Conservation (phyloP, 2,888 invertebrate species). For the Hirtodrosophila trivittata region DNA sequence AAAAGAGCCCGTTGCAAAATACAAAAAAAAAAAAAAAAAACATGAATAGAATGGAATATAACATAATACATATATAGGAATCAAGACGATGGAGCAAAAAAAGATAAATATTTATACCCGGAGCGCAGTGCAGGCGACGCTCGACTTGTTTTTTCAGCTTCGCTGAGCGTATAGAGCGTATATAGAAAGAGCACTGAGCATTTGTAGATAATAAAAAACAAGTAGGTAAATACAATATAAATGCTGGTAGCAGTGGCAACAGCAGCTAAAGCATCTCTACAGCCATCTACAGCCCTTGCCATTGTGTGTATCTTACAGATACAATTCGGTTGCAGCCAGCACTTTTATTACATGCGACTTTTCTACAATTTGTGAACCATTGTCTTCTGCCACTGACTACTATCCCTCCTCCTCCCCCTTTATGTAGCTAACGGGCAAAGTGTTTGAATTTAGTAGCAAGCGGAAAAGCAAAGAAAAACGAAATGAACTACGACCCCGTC, state of each 20-base stretch:
- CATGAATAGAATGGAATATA: slow-evolving; percentile 15
- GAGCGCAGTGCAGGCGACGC: slow-evolving; percentile 77
- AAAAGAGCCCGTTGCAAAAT: slow-evolving; percentile 61
- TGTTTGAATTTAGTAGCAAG: slow-evolving; percentile 77
- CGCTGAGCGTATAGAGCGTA: slow-evolving; percentile 71
- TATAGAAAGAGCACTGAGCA: slow-evolving; percentile 52
- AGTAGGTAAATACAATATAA: slow-evolving; percentile 79
- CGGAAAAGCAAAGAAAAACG: slow-evolving; percentile 76
- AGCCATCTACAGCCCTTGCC: slow-evolving; percentile 20
- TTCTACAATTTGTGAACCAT: slow-evolving; percentile 76
- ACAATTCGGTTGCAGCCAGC: slow-evolving; percentile 78
- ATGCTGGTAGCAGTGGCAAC: slow-evolving; percentile 66
- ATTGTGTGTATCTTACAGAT: slow-evolving; percentile 73
- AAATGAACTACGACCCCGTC: slow-evolving; percentile 75
- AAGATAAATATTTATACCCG: slow-evolving; percentile 78
- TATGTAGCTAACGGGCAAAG: slow-evolving; percentile 66
- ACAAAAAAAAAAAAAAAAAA: slow-evolving; percentile 20
- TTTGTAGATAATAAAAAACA: slow-evolving; percentile 79
- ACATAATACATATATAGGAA: slow-evolving; percentile 38
- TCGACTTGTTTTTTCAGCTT: slow-evolving; percentile 79
- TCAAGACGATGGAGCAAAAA: slow-evolving; percentile 49
- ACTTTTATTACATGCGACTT: slow-evolving; percentile 78
- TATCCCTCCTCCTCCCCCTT: not conserved
- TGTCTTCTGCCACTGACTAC: slow-evolving; percentile 49
- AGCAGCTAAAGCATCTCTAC: slow-evolving; percentile 7